A percentile compares a stretch with the other conserved stretches of the same genome.
Evolutionary conservation across 2,113 vertebrate species (phyloP).

Genomic region (Lasiurus cinereus): DNA sequence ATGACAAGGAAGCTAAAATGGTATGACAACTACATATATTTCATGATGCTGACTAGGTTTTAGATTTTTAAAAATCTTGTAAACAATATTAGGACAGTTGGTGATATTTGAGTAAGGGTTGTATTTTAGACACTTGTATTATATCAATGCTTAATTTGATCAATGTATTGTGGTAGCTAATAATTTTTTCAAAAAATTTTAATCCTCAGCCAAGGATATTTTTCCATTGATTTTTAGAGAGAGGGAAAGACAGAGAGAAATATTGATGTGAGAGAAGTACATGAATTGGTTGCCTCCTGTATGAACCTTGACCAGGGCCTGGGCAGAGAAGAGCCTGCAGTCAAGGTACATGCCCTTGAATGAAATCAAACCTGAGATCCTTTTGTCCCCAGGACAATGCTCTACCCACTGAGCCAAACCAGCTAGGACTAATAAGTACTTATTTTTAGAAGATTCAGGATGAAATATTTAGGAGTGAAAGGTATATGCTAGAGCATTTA

Average conservation of each 20-base stretch:
- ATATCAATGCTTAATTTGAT: neutral
- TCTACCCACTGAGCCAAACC: no score
- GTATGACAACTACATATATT: neutral
- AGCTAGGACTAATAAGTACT: neutral
- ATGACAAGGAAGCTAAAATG: slow-evolving; percentile 2
- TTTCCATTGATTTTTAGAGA: no score
- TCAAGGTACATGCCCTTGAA: no score
- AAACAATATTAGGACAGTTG: neutral
- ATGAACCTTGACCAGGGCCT: no score
- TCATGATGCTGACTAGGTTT: neutral
- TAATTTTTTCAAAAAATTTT: neutral
- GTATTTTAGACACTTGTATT: neutral
- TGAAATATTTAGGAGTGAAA: slow-evolving; percentile 5
- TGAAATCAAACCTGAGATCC: no score
- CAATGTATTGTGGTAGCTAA: neutral
- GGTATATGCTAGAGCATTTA: neutral
- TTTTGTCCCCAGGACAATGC: no score
- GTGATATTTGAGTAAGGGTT: neutral
- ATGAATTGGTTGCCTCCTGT: no score
- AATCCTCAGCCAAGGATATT: no score
- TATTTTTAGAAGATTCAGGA: neutral
- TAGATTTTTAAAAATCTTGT: neutral
- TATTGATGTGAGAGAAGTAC: no score
- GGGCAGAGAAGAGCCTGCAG: no score
- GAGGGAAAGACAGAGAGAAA: no score